Evolutionary conservation across 2,888 invertebrate genomes (phyloP).

Genomic region (Boloria selene): DNA sequence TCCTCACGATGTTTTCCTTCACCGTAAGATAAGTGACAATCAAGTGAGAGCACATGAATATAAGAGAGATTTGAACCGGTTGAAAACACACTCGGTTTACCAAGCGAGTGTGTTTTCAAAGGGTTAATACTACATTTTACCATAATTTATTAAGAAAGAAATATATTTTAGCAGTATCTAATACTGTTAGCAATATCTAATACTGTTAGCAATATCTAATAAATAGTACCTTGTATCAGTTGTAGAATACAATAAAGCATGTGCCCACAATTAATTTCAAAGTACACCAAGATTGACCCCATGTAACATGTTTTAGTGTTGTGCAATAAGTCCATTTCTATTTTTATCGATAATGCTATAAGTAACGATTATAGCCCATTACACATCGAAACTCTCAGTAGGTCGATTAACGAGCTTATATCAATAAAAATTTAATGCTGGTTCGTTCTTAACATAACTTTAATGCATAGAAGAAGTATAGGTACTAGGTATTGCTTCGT

Average conservation of each 20-base stretch:
- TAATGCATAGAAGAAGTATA: conserved; percentile 19
- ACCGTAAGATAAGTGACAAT: too few species aligned
- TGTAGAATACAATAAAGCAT: neutral
- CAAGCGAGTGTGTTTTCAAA: too few species aligned
- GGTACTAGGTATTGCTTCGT: too few species aligned
- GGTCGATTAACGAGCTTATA: conserved; percentile 52
- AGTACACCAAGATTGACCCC: conserved; percentile 21
- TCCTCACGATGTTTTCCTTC: too few species aligned
- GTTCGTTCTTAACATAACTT: conserved; percentile 35
- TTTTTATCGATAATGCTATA: conserved; percentile 63
- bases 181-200: neutral
- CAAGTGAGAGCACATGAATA: too few species aligned
- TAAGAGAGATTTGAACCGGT: too few species aligned
- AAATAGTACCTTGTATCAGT: neutral
- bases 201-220: neutral
- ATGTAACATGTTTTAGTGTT: conserved; percentile 45
- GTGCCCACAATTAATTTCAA: conserved; percentile 6
- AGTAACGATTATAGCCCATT: conserved; percentile 64
- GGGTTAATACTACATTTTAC: too few species aligned
- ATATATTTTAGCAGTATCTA: neutral
- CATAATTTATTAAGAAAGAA: too few species aligned
- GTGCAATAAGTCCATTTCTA: conserved; percentile 58
- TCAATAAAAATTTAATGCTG: conserved; percentile 36
- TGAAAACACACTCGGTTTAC: too few species aligned
- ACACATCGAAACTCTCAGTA: conserved; percentile 54